Percentiles rank a stretch among this genome's conserved stretches.
Evolutionary conservation across 2,797 vertebrate species (phyloP).

Genomic region (Xenopus petersii): DNA sequence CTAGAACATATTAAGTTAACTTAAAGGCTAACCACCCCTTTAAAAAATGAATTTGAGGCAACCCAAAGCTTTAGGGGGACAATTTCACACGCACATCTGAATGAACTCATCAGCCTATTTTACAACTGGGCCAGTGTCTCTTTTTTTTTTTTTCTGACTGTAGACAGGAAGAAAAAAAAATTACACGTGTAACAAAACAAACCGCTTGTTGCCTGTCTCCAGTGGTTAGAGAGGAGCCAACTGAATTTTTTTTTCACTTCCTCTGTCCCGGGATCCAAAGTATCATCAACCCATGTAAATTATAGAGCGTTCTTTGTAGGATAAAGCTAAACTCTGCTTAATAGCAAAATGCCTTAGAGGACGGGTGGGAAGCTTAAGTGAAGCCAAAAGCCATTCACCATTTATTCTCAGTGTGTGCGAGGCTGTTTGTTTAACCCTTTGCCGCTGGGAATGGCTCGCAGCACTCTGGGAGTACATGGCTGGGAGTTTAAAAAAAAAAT

Average conservation of each 20-base stretch:
- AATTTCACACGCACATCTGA: neutral
- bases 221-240: constrained; percentile 61
- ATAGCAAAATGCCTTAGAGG: constrained; percentile 66
- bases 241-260: constrained; percentile 62
- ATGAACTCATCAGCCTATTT: neutral
- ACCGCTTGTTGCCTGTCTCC: constrained; percentile 65
- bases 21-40: neutral
- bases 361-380: constrained; percentile 67
- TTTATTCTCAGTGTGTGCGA: constrained; percentile 72
- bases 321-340: constrained; percentile 62
- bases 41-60: neutral
- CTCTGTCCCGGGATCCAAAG: constrained; percentile 62
- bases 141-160: neutral
- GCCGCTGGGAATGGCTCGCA: no score
- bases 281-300: constrained; percentile 77
- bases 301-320: constrained; percentile 69
- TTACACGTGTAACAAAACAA: constrained; percentile 54
- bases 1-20: no score
- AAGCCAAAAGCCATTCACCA: constrained; percentile 73
- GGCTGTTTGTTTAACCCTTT: constrained; percentile 61
- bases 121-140: constrained; percentile 4
- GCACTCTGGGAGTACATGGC: no score
- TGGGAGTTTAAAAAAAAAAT: no score
- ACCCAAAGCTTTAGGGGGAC: no score
- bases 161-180: constrained; percentile 52